Evolutionary conservation across 2,888 invertebrate species (phyloP).

Genomic region (Drosophila neutralis): DNA sequence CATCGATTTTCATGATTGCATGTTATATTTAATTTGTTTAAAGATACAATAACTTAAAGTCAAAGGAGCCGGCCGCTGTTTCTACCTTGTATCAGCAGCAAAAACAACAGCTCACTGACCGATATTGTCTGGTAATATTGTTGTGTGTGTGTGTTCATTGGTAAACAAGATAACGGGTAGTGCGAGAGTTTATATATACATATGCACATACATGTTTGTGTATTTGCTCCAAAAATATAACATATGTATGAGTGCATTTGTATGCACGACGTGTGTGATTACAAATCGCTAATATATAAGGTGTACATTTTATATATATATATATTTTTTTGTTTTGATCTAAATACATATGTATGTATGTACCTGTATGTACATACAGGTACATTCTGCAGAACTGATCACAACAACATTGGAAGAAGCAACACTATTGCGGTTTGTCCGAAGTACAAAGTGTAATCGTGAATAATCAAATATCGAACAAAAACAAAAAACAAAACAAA

Average conservation of each 20-base stretch:
- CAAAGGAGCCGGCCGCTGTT: slow-evolving; percentile 7
- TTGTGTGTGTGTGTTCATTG: slow-evolving; percentile 30
- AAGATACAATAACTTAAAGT: background rate
- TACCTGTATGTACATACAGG: background rate
- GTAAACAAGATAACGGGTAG: slow-evolving; percentile 62
- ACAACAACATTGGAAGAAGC: slow-evolving; percentile 15
- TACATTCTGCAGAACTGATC: slow-evolving; percentile 1
- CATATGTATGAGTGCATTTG: background rate
- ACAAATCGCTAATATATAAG: slow-evolving; percentile 57
- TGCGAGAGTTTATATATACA: background rate
- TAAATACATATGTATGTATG: background rate
- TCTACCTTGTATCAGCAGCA: slow-evolving; percentile 17
- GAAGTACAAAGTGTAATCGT: slow-evolving; percentile 38
- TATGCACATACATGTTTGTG: background rate
- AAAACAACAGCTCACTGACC: slow-evolving; percentile 41
- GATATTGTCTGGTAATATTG: slow-evolving; percentile 36
- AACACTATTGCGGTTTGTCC: slow-evolving; percentile 21
- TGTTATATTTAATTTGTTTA: background rate
- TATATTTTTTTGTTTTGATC: background rate
- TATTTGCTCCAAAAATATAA: background rate
- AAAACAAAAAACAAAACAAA: slow-evolving; percentile 17
- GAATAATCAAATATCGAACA: slow-evolving; percentile 33
- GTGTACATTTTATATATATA: slow-evolving; percentile 34
- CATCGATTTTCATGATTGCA: background rate
- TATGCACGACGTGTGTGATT: slow-evolving; percentile 32